phyloP scores from a whole-genome alignment of 2,113 vertebrate genomes.

The Recurvirostra avosetta region DNA sequence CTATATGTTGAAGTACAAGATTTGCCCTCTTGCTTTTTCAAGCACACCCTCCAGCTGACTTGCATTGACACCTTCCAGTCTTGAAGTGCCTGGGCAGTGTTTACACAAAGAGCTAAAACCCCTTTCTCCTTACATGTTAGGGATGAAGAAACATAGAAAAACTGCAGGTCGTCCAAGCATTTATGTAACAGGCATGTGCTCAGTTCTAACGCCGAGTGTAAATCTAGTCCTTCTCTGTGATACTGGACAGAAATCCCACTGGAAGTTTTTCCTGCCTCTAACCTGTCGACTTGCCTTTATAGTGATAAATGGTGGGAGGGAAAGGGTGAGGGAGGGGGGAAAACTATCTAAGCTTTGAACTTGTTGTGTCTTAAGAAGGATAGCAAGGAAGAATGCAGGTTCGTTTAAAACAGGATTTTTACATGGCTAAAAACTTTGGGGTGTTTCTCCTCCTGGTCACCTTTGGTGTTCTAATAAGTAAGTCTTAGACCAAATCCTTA shows the following conservation, averaged over 20 bases:
- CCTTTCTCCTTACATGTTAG: background rate
- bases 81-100: background rate
- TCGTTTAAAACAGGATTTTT: conserved; percentile 44
- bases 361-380: conserved; percentile 6
- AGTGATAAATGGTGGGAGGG: conserved; percentile 71
- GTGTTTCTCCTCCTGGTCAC: conserved; percentile 35
- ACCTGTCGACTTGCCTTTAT: conserved; percentile 68
- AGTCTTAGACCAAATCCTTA: background rate
- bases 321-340: background rate
- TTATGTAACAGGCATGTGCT: background rate
- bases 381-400: conserved; percentile 6
- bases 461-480: background rate
- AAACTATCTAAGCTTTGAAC: conserved; percentile 67
- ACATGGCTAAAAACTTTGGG: background rate
- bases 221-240: conserved; percentile 62
- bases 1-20: background rate
- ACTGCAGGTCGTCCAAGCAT: background rate
- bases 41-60: background rate
- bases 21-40: background rate
- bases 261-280: conserved; percentile 64
- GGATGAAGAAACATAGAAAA: background rate
- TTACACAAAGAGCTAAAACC: background rate
- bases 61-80: background rate
- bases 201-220: background rate
- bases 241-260: conserved; percentile 77